Evolutionary conservation across 2,888 invertebrate species (phyloP).

Genomic region (Epistrophella euchroma): DNA sequence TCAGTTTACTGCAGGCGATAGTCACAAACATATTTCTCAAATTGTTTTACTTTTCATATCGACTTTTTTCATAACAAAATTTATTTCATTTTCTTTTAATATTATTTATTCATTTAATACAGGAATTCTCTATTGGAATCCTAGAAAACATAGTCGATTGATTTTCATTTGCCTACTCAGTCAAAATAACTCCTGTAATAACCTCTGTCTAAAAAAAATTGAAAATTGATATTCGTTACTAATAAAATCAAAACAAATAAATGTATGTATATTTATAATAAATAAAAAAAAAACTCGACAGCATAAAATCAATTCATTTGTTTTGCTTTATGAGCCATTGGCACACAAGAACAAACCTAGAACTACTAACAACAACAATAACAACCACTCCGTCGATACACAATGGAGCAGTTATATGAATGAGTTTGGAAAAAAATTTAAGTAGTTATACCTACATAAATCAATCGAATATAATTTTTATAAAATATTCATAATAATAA

Average conservation of each 20-base stretch:
- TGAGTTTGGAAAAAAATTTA: not conserved
- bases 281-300: slow-evolving; percentile 36
- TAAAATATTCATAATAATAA: too few relatives aligned
- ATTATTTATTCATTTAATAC: not conserved
- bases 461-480: too few relatives aligned
- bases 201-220: not conserved
- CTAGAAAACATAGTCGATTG: not conserved
- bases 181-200: not conserved
- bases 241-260: slow-evolving; percentile 6
- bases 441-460: too few relatives aligned
- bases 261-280: slow-evolving; percentile 37
- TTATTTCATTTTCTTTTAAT: not conserved
- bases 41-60: not conserved
- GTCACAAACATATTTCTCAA: not conserved
- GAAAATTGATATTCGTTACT: slow-evolving; percentile 30
- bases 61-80: not conserved
- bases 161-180: not conserved
- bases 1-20: not conserved
- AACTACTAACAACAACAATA: slow-evolving; percentile 7
- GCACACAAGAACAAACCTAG: slow-evolving; percentile 50
- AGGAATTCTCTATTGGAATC: not conserved
- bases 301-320: slow-evolving; percentile 60
- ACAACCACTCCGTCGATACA: not conserved
- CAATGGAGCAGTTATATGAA: not conserved
- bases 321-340: slow-evolving; percentile 58